Percentiles rank a stretch among this genome's conserved stretches.
These are phyloP conservation scores for Pollenia griseotomentosa DNA, from an alignment of 2,888 invertebrate genomes.

Conservation along the genomic window DNA sequence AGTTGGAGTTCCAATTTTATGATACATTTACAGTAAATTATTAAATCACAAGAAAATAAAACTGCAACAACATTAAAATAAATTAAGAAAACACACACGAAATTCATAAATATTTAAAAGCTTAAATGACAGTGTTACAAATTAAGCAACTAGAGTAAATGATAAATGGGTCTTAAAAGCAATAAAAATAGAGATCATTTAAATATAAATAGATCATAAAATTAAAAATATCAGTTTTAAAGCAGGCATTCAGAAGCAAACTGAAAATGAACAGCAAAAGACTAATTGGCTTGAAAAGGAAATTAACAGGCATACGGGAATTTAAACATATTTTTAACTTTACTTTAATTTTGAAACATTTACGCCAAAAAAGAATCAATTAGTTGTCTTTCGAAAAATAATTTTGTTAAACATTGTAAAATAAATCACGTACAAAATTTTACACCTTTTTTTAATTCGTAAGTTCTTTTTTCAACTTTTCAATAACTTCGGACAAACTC, in stretches of 20 bases:
- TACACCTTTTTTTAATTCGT: no score
- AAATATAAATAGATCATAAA: conserved; percentile 16
- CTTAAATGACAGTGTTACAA: conserved; percentile 45
- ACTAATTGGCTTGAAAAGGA: not conserved
- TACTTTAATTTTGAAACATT: no score
- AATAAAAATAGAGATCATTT: not conserved
- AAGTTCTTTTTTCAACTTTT: no score
- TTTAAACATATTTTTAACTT: not conserved
- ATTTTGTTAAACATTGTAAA: no score
- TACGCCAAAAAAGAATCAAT: no score
- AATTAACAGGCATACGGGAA: not conserved
- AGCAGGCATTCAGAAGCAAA: not conserved
- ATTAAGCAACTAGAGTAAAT: conserved; percentile 36
- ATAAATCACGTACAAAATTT: no score
- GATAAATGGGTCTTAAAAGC: not conserved
- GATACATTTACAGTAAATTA: conserved; percentile 57
- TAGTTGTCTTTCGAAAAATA: no score
- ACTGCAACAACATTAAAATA: conserved; percentile 25
- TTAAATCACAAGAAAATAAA: conserved; percentile 38
- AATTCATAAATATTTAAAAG: conserved; percentile 37
- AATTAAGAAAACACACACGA: conserved; percentile 49
- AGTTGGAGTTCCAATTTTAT: conserved; percentile 67
- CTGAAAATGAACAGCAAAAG: no score
- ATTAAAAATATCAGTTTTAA: not conserved
- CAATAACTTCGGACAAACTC: no score